phyloP scores from a whole-genome alignment of 2,888 invertebrate species.

The Pachliopta kotzebuea region DNA sequence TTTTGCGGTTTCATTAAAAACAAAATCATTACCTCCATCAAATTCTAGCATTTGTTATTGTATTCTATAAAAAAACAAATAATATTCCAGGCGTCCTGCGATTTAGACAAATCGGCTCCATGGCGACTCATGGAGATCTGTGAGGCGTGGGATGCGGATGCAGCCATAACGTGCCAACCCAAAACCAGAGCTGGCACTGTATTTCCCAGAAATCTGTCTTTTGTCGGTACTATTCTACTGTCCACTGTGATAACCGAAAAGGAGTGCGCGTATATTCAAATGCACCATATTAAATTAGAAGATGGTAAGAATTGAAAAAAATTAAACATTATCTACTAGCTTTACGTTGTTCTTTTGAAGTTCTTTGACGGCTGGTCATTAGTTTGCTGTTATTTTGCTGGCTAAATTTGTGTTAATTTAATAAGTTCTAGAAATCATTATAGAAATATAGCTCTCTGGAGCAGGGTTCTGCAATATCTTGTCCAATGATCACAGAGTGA shows the following conservation, averaged over 20 bases:
- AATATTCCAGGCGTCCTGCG: constrained; percentile 53
- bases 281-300: constrained; percentile 60
- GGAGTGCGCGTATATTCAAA: constrained; percentile 56
- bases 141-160: constrained; percentile 66
- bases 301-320: constrained; percentile 46
- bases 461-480: no score
- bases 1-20: no score
- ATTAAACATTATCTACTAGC: no score
- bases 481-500: no score
- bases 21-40: no score
- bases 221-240: constrained; percentile 52
- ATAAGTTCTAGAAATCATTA: no score
- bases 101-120: constrained; percentile 50
- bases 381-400: no score
- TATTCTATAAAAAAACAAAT: background rate
- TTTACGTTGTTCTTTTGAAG: no score
- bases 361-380: no score
- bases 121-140: constrained; percentile 70
- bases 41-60: background rate
- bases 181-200: constrained; percentile 43
- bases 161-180: constrained; percentile 54
- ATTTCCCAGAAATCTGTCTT: constrained; percentile 57
- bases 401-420: no score
- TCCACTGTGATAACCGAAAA: constrained; percentile 46
- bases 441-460: no score